phyloP scores from a whole-genome alignment of 1,140 invertebrate genomes.

The Lordiphosa mommai region DNA sequence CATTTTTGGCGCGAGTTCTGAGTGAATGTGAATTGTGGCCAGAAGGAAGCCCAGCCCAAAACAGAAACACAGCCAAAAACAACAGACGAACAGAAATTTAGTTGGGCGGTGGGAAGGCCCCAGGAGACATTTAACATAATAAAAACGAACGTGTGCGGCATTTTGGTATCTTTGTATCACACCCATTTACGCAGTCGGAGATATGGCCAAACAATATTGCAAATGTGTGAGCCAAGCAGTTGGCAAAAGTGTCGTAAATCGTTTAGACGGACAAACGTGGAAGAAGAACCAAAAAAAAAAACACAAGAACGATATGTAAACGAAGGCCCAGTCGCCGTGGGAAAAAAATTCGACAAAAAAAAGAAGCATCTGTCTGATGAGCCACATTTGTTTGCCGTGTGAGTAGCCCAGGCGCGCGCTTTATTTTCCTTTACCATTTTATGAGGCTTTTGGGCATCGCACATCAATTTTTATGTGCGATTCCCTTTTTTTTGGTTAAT shows the following conservation, averaged over 20 bases:
- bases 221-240: conserved; percentile 70
- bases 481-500: conserved; percentile 32
- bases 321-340: conserved; percentile 58
- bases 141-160: conserved; percentile 75
- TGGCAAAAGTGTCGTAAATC: conserved; percentile 75
- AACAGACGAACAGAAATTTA: conserved; percentile 41
- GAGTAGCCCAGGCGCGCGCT: conserved; percentile 24
- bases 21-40: conserved; percentile 66
- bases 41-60: conserved; percentile 36
- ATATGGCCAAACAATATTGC: conserved; percentile 57
- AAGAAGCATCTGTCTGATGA: conserved; percentile 18
- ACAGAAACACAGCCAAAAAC: conserved; percentile 5
- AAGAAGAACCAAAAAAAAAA: conserved; percentile 22
- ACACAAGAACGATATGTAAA: conserved; percentile 63
- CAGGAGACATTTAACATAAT: conserved; percentile 77
- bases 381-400: conserved; percentile 35
- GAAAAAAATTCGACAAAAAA: conserved; percentile 49
- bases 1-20: conserved; percentile 60
- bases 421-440: conserved; percentile 40
- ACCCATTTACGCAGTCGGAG: not conserved
- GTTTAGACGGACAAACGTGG: conserved; percentile 71
- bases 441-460: conserved; percentile 48
- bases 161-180: conserved; percentile 34
- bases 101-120: conserved; percentile 34
- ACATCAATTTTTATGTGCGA: conserved; percentile 61